These are phyloP conservation scores for Athene noctua DNA, from an alignment of 2,113 vertebrate genomes.

Conservation along the genomic window DNA sequence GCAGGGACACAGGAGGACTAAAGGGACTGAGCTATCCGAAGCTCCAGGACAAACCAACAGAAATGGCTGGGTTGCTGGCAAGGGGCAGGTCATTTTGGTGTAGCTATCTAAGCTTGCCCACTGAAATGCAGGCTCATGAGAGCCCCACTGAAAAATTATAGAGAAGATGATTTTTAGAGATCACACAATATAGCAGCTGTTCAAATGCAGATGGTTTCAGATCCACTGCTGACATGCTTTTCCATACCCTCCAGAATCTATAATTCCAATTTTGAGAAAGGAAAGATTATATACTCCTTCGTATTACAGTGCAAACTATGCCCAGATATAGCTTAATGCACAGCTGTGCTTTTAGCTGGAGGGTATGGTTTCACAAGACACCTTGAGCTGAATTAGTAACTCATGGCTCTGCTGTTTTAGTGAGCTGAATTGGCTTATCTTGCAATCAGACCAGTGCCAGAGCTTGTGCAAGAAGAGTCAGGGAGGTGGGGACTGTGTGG, in stretches of 20 bases:
- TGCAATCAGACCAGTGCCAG: background rate
- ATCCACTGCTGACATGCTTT: background rate
- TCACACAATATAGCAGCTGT: background rate
- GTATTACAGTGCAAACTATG: background rate
- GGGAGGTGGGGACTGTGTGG: background rate
- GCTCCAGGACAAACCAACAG: background rate
- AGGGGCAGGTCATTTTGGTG: background rate
- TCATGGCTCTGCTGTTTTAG: background rate
- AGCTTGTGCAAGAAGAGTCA: accelerated
- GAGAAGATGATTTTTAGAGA: background rate
- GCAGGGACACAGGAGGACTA: background rate
- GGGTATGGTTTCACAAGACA: background rate
- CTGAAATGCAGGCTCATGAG: background rate
- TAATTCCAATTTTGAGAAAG: background rate
- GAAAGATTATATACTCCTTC: background rate
- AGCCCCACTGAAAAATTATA: background rate
- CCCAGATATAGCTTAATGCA: background rate
- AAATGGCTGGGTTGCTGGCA: background rate
- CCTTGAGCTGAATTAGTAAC: background rate
- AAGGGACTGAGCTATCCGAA: accelerated
- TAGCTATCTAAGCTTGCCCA: background rate
- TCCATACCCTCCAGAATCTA: background rate
- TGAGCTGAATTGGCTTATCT: background rate
- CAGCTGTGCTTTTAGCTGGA: background rate
- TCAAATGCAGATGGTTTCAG: background rate